A percentile compares a stretch with the other conserved stretches of the same genome.
Evolutionary conservation across 2,888 invertebrate species (phyloP).

Genomic region (Catocala sponsa): DNA sequence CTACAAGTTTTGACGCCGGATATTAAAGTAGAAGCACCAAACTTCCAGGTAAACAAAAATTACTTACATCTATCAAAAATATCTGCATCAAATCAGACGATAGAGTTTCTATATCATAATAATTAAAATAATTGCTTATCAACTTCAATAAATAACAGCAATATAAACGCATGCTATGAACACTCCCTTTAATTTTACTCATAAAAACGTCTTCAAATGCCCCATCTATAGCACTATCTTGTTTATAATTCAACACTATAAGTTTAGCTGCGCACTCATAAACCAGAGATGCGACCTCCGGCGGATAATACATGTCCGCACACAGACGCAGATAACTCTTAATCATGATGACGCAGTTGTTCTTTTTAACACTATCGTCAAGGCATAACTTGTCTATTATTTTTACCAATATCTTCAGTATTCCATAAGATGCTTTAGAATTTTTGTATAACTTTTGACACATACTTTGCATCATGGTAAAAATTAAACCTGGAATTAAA

Average conservation of each 20-base stretch:
- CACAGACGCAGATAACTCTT: conserved; percentile 75
- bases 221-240: conserved; percentile 55
- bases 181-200: conserved; percentile 65
- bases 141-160: conserved; percentile 72
- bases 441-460: conserved; percentile 76
- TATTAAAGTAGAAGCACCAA: too few species aligned
- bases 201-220: conserved; percentile 64
- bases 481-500: conserved; percentile 66
- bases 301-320: conserved; percentile 73
- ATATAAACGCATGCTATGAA: conserved; percentile 73
- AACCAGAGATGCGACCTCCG: conserved; percentile 72
- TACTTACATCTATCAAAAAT: conserved; percentile 75
- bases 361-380: conserved; percentile 63
- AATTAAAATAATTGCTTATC: conserved; percentile 52
- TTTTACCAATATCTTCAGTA: conserved; percentile 68
- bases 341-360: conserved; percentile 81
- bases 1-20: too few species aligned
- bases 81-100: conserved; percentile 65
- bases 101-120: conserved; percentile 60
- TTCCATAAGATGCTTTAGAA: conserved; percentile 65
- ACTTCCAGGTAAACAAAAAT: background rate
- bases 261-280: conserved; percentile 79
- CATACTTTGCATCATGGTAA: conserved; percentile 74
- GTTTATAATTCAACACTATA: conserved; percentile 58
- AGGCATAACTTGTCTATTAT: conserved; percentile 72